Evolutionary conservation across 2,888 invertebrate species (phyloP).

Genomic region (Petrolisthes cinctipes): DNA sequence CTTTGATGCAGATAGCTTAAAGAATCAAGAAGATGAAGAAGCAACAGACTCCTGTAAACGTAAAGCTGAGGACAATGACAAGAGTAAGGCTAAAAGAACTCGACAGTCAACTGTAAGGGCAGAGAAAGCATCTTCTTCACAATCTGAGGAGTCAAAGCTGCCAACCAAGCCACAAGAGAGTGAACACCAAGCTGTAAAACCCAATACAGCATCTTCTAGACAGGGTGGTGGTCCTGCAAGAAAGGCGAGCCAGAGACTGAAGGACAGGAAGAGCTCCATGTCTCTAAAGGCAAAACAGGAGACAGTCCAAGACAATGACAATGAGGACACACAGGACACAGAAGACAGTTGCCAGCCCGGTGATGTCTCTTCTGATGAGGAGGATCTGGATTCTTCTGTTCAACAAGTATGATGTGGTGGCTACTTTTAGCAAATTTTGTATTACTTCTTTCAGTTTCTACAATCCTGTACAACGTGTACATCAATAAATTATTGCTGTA

Average conservation of each 20-base stretch:
- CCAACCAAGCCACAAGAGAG: background rate
- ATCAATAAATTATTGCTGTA: too few species aligned
- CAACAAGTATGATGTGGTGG: slow-evolving; percentile 21
- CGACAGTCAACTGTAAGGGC: background rate
- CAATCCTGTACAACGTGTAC: too few species aligned
- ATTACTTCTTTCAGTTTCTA: too few species aligned
- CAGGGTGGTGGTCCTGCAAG: background rate
- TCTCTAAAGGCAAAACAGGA: background rate
- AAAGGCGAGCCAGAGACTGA: slow-evolving; percentile 1
- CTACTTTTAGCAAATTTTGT: background rate
- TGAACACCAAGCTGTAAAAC: background rate
- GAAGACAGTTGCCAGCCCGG: slow-evolving; percentile 17
- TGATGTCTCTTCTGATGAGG: slow-evolving; percentile 31
- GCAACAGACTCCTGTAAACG: background rate
- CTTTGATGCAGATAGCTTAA: background rate
- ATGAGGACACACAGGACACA: slow-evolving; percentile 23
- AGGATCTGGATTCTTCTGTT: slow-evolving; percentile 28
- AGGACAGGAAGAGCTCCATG: background rate
- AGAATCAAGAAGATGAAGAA: background rate
- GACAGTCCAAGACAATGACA: background rate
- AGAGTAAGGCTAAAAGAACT: background rate
- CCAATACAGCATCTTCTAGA: background rate
- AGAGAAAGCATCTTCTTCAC: background rate
- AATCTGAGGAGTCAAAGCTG: background rate
- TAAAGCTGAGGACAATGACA: background rate